phyloP scores from a whole-genome alignment of 2,797 vertebrate species.

The Bryconaethiops microstoma region DNA sequence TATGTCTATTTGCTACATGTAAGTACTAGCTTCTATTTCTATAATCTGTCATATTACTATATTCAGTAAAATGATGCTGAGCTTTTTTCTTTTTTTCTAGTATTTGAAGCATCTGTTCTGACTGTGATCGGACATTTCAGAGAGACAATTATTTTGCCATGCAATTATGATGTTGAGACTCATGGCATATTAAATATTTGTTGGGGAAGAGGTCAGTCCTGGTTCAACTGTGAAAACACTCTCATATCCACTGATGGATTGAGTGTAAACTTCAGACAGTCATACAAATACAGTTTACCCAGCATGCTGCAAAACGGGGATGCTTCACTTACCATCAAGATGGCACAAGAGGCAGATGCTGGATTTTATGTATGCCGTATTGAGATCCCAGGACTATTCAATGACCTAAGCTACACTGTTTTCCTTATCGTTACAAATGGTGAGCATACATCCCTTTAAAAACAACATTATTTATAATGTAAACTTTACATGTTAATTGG shows the following conservation, averaged over 20 bases:
- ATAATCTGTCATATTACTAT: no score
- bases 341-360: conserved; percentile 63
- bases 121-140: conserved; percentile 68
- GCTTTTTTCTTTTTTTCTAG: conserved; percentile 29
- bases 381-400: conserved; percentile 74
- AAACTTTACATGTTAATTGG: no score
- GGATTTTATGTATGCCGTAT: conserved; percentile 86
- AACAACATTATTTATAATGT: background rate
- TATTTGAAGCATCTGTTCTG: conserved; percentile 10
- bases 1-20: conserved; percentile 34
- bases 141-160: conserved; percentile 73
- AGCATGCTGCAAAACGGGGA: conserved; percentile 58
- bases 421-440: conserved; percentile 73
- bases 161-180: conserved; percentile 55
- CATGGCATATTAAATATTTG: conserved; percentile 69
- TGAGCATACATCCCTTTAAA: conserved; percentile 51
- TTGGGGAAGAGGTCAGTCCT: conserved; percentile 80
- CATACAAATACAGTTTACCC: conserved; percentile 70
- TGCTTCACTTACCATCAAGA: conserved; percentile 76
- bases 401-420: conserved; percentile 68
- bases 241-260: conserved; percentile 70
- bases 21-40: conserved; percentile 35
- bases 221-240: conserved; percentile 65
- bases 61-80: no score
- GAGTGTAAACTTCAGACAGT: conserved; percentile 57